phyloP scores from a whole-genome alignment of 1,140 invertebrate genomes.

The Dinothrombium tinctorium region DNA sequence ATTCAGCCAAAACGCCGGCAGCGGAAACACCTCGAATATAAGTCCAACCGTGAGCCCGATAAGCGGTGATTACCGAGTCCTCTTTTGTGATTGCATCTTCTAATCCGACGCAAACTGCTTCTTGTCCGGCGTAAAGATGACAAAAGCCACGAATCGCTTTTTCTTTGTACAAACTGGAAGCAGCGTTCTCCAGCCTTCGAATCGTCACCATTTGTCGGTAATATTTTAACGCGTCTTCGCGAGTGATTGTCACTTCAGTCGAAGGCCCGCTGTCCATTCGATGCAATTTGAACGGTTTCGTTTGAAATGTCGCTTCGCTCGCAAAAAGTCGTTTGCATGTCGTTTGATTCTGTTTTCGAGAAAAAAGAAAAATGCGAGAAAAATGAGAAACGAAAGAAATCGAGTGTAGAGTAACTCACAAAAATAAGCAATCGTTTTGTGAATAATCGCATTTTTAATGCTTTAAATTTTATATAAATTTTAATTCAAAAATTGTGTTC shows the following conservation, averaged over 20 bases:
- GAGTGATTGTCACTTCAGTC: constrained; percentile 34
- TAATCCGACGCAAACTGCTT: constrained; percentile 62
- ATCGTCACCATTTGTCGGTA: constrained; percentile 64
- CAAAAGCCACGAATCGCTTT: constrained; percentile 91
- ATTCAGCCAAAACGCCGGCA: constrained; percentile 54
- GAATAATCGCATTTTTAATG: too few species aligned
- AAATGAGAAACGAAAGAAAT: too few species aligned
- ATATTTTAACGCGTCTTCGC: constrained; percentile 62
- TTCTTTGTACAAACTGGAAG: constrained; percentile 83
- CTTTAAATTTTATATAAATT: too few species aligned
- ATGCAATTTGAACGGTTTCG: constrained; percentile 55
- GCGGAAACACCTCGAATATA: constrained; percentile 63
- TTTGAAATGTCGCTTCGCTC: constrained; percentile 13
- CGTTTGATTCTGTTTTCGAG: not conserved
- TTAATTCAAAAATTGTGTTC: too few species aligned
- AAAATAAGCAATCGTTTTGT: too few species aligned
- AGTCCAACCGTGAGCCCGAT: constrained; percentile 88
- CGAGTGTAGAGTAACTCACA: too few species aligned
- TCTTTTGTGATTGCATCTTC: constrained; percentile 46
- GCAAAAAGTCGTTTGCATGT: not conserved
- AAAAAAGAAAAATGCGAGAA: too few species aligned
- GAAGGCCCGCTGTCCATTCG: constrained; percentile 51
- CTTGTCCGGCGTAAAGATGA: constrained; percentile 87
- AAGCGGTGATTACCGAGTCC: constrained; percentile 85
- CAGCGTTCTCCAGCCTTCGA: constrained; percentile 68